Conservation (phyloP, 2,113 vertebrate genomes). For the Calonectris borealis region DNA sequence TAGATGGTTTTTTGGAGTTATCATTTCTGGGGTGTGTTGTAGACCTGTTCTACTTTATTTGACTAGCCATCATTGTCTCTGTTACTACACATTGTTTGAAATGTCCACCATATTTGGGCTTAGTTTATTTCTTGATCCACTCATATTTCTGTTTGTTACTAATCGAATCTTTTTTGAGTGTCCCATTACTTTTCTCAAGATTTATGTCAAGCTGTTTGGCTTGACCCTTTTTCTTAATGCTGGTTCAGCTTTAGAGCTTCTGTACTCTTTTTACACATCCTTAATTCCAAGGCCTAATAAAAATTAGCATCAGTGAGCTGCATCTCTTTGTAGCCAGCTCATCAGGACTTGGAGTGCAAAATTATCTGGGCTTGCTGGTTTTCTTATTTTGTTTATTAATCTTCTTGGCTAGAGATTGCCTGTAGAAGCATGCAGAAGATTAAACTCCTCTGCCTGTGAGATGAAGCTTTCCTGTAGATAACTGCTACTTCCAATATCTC, state of each 20-base stretch:
- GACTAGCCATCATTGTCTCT: neutral
- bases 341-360: neutral
- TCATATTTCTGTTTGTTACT: neutral
- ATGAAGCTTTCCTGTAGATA: neutral
- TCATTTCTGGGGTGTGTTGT: neutral
- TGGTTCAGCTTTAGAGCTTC: neutral
- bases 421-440: neutral
- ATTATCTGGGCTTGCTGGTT: neutral
- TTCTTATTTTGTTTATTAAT: neutral
- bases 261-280: neutral
- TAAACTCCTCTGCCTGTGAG: neutral
- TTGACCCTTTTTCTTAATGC: neutral
- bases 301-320: neutral
- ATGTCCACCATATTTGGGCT: fast-evolving
- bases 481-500: neutral
- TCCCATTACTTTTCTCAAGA: neutral
- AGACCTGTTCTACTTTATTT: neutral
- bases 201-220: neutral
- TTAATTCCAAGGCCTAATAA: neutral
- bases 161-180: neutral
- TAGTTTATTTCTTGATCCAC: neutral
- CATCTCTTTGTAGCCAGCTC: neutral
- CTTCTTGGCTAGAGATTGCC: neutral
- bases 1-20: neutral
- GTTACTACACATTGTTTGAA: neutral